A percentile compares a stretch with the other conserved stretches of the same genome.
Evolutionary conservation across 2,888 invertebrate genomes (phyloP).

Genomic region (Laothoe populi): DNA sequence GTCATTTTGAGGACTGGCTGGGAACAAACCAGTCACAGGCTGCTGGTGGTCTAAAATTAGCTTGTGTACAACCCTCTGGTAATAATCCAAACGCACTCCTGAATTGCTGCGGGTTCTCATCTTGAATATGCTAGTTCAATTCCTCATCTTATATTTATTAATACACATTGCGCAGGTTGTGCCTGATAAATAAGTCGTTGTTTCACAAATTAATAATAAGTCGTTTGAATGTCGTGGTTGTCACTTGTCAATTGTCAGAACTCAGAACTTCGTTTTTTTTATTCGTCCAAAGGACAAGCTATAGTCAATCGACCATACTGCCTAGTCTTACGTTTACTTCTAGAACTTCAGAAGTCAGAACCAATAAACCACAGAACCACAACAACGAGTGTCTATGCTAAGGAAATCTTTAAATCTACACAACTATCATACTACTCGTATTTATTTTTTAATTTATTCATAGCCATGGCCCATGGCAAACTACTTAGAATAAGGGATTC

Average conservation of each 20-base stretch:
- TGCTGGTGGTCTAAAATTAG: conserved; percentile 97
- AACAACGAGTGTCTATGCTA: too few species aligned
- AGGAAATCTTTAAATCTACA: too few species aligned
- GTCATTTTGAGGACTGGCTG: conserved; percentile 93
- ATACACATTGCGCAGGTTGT: conserved; percentile 13
- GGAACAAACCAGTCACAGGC: conserved; percentile 98
- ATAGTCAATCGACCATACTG: too few species aligned
- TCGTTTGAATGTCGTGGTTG: conserved; percentile 76
- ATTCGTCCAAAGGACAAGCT: too few species aligned
- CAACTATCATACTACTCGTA: too few species aligned
- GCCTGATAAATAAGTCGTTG: conserved; percentile 20
- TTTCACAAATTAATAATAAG: conserved; percentile 36
- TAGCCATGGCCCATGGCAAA: too few species aligned
- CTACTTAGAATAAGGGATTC: too few species aligned
- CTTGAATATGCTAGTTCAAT: conserved; percentile 39
- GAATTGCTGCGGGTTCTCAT: conserved; percentile 96
- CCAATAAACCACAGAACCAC: too few species aligned
- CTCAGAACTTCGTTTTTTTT: neutral
- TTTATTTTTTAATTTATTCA: too few species aligned
- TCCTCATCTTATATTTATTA: neutral
- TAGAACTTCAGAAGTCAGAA: too few species aligned
- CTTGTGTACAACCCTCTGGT: conserved; percentile 96
- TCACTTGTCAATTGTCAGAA: conserved; percentile 34
- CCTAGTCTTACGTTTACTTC: too few species aligned
- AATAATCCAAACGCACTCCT: conserved; percentile 97